Evolutionary conservation across 2,888 invertebrate genomes (phyloP).

Genomic region (Morpho achilles): DNA sequence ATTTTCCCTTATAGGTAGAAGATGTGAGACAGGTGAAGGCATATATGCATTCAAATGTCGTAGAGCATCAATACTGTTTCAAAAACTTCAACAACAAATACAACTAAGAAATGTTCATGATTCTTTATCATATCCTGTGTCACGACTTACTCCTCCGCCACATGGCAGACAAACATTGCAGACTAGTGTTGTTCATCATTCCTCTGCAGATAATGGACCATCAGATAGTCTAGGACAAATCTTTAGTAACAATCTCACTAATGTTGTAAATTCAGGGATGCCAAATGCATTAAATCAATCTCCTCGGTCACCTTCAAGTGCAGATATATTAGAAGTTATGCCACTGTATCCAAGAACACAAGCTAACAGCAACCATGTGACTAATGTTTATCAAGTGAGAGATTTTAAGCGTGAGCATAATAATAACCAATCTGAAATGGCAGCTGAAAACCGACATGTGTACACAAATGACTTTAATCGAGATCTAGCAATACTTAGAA

Average conservation of each 20-base stretch:
- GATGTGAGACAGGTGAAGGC: slow-evolving; percentile 94
- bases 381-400: slow-evolving; percentile 77
- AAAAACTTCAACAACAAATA: slow-evolving; percentile 91
- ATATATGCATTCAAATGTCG: slow-evolving; percentile 96
- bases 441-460: slow-evolving; percentile 48
- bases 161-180: slow-evolving; percentile 63
- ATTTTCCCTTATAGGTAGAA: slow-evolving; percentile 69
- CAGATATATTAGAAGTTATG: slow-evolving; percentile 76
- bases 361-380: slow-evolving; percentile 56
- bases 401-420: slow-evolving; percentile 78
- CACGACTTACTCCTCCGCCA: slow-evolving; percentile 57
- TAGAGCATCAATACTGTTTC: slow-evolving; percentile 92
- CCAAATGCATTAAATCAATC: slow-evolving; percentile 47
- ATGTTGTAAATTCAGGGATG: slow-evolving; percentile 36
- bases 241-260: slow-evolving; percentile 46
- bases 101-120: slow-evolving; percentile 80
- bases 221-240: slow-evolving; percentile 42
- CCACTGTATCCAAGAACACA: slow-evolving; percentile 67
- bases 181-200: slow-evolving; percentile 64
- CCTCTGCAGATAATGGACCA: slow-evolving; percentile 66
- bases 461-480: slow-evolving; percentile 68
- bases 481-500: slow-evolving; percentile 65
- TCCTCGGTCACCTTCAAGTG: slow-evolving; percentile 76
- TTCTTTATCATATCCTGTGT: slow-evolving; percentile 56
- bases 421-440: slow-evolving; percentile 59